Conservation (phyloP, 1,140 invertebrate species). For the Apis mellifera region DNA sequence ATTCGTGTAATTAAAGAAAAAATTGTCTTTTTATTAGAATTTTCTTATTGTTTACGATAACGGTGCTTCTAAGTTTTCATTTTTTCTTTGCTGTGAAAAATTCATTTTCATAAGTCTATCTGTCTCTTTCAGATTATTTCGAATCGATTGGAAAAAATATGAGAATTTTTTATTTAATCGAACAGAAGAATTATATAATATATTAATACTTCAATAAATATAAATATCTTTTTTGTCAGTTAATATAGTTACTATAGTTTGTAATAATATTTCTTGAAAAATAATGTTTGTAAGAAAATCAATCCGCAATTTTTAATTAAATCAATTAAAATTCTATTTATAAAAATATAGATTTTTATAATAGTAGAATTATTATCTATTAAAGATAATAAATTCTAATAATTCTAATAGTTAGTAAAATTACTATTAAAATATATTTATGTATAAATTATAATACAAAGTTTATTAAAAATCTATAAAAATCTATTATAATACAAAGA, state of each 20-base stretch:
- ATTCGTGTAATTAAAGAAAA: too few species aligned
- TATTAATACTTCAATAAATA: constrained; percentile 68
- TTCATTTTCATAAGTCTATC: constrained; percentile 23
- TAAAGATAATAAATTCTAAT: too few species aligned
- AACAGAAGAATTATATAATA: constrained; percentile 72
- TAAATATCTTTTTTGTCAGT: constrained; percentile 28
- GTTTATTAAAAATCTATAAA: too few species aligned
- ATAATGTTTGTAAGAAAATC: neutral
- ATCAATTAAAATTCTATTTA: neutral
- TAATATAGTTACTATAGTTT: neutral
- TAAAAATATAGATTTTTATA: neutral
- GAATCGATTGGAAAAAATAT: constrained; percentile 35
- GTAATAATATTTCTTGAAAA: neutral
- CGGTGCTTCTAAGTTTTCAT: constrained; percentile 29
- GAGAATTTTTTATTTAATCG: constrained; percentile 27
- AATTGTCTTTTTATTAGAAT: neutral
- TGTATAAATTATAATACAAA: too few species aligned
- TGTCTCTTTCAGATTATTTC: constrained; percentile 40
- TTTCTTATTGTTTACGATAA: neutral
- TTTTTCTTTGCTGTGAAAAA: constrained; percentile 32
- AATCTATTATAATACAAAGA: neutral
- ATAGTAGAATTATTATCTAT: too few species aligned
- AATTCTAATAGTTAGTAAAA: too few species aligned
- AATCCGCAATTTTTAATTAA: too few species aligned
- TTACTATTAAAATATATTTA: too few species aligned